Conservation (phyloP, 2,888 invertebrate species). For the Tachina fera region DNA sequence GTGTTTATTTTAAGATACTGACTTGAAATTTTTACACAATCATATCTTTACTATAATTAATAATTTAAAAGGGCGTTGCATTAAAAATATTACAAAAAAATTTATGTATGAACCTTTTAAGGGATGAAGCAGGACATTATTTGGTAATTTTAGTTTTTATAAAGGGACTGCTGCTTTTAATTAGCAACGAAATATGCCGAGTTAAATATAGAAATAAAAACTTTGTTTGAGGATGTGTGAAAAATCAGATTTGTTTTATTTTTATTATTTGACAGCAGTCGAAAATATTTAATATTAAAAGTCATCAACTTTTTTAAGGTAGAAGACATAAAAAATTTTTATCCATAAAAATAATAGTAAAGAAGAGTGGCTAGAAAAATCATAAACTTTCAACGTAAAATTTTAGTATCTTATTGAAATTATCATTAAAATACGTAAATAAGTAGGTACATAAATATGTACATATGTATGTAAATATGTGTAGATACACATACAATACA, state of each 20-base stretch:
- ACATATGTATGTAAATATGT: neutral
- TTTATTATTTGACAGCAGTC: neutral
- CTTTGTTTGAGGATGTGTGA: constrained; percentile 46
- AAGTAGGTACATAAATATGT: neutral
- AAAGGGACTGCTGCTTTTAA: neutral
- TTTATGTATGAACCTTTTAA: neutral
- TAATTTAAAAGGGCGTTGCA: too few relatives aligned
- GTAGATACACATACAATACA: neutral
- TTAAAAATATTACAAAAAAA: too few relatives aligned
- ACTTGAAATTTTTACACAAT: too few relatives aligned
- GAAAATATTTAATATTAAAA: too few relatives aligned
- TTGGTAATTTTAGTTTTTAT: neutral
- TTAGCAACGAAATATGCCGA: constrained; percentile 29
- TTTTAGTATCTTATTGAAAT: too few relatives aligned
- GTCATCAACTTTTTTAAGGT: too few relatives aligned
- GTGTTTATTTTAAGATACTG: too few relatives aligned
- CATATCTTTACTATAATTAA: too few relatives aligned
- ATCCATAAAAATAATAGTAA: too few relatives aligned
- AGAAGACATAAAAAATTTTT: too few relatives aligned
- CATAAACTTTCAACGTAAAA: too few relatives aligned
- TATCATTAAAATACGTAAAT: neutral
- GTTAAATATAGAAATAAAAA: constrained; percentile 36
- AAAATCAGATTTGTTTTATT: neutral
- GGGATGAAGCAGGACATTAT: neutral
- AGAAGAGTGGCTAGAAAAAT: too few relatives aligned